phyloP scores from a whole-genome alignment of 1,140 invertebrate species.

The Nasonia vitripennis region DNA sequence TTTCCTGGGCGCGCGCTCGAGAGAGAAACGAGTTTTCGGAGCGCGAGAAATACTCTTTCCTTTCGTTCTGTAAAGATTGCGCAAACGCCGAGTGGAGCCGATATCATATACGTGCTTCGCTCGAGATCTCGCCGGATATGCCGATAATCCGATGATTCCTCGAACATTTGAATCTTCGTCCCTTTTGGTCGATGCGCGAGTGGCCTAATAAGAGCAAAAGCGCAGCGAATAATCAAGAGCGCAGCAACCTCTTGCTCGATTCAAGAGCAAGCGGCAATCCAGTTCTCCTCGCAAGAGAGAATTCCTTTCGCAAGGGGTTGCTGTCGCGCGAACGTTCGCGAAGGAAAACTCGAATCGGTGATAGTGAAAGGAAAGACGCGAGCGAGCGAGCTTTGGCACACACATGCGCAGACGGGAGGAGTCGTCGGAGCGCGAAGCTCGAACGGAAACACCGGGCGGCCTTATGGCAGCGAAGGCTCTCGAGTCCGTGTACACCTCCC shows the following conservation, averaged over 20 bases:
- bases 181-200: too few species aligned
- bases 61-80: not conserved
- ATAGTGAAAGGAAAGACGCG: not conserved
- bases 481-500: not conserved
- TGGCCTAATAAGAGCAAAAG: not conserved
- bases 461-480: slow-evolving; percentile 22
- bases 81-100: not conserved
- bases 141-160: too few species aligned
- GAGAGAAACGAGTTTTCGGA: slow-evolving; percentile 17
- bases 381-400: not conserved
- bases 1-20: not conserved
- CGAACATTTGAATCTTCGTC: too few species aligned
- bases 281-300: not conserved
- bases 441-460: slow-evolving; percentile 27
- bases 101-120: not conserved
- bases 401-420: not conserved
- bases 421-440: slow-evolving; percentile 17
- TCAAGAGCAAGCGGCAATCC: slow-evolving; percentile 10
- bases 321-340: not conserved
- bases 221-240: not conserved
- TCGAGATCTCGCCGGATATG: not conserved
- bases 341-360: not conserved
- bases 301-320: slow-evolving; percentile 16
- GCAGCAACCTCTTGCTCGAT: not conserved
- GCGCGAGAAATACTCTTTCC: not conserved